Evolutionary conservation across 2,797 vertebrate species (phyloP).

Genomic region (Falco columbarius): DNA sequence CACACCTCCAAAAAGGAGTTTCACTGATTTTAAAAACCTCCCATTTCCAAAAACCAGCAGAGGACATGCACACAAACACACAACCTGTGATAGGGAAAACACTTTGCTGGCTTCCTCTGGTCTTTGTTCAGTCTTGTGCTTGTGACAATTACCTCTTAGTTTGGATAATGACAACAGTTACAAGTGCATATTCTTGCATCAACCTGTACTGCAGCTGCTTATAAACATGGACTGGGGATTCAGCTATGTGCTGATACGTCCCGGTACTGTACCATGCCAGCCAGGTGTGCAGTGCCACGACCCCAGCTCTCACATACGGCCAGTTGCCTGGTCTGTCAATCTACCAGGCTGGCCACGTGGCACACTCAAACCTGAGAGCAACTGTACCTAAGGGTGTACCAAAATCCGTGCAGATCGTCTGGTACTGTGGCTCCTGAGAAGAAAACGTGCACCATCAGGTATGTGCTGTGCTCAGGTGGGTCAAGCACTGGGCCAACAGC

Average conservation of each 20-base stretch:
- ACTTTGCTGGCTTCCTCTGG: background rate
- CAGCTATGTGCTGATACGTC: accelerated
- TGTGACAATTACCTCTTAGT: background rate
- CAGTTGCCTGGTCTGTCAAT: background rate
- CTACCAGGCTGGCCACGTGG: background rate
- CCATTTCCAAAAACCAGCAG: background rate
- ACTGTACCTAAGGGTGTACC: background rate
- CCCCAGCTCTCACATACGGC: background rate
- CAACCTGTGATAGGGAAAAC: background rate
- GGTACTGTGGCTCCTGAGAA: background rate
- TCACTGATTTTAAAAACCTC: background rate
- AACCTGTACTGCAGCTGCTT: too few species aligned
- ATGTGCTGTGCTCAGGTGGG: too few species aligned
- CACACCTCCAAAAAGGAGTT: background rate
- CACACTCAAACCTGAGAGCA: background rate
- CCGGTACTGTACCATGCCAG: accelerated
- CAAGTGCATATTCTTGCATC: background rate
- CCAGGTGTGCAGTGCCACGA: accelerated
- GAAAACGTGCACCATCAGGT: background rate
- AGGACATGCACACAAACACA: background rate
- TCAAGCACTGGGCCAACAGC: background rate
- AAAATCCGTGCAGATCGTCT: background rate
- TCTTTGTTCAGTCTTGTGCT: background rate
- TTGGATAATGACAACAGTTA: background rate
- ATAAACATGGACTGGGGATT: background rate